A percentile compares a stretch with the other conserved stretches of the same genome.
phyloP scores from a whole-genome alignment of 2,113 vertebrate genomes.

The Ahaetulla prasina region DNA sequence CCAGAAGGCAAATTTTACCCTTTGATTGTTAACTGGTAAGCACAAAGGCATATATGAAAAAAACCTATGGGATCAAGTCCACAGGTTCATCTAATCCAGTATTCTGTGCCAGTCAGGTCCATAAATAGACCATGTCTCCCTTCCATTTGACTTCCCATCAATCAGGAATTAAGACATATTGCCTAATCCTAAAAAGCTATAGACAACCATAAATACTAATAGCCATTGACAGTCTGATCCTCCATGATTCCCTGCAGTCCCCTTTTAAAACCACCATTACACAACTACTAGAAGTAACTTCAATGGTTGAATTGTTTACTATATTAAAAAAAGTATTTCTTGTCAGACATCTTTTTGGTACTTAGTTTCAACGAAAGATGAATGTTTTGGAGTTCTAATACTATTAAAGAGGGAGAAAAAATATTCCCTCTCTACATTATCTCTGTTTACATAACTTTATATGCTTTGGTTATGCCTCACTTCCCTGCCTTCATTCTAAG shows the following conservation, averaged over 20 bases:
- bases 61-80: not conserved
- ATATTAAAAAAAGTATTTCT: not conserved
- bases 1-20: not conserved
- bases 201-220: not conserved
- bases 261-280: not conserved
- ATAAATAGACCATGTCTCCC: not conserved
- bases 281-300: not conserved
- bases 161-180: not conserved
- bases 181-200: not conserved
- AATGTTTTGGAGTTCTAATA: not conserved
- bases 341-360: not conserved
- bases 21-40: not conserved
- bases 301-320: not conserved
- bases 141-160: not conserved
- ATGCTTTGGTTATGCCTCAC: not conserved
- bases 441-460: not conserved
- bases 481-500: not conserved
- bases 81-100: not conserved
- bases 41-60: not conserved
- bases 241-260: not conserved
- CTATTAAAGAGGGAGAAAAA: not conserved
- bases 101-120: not conserved
- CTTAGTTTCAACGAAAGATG: not conserved
- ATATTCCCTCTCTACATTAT: not conserved
- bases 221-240: not conserved